Evolutionary conservation across 1,140 invertebrate genomes (phyloP), one percentile per base, ranked within the genome.

Genomic region (Tetraneura akinire): DNA sequence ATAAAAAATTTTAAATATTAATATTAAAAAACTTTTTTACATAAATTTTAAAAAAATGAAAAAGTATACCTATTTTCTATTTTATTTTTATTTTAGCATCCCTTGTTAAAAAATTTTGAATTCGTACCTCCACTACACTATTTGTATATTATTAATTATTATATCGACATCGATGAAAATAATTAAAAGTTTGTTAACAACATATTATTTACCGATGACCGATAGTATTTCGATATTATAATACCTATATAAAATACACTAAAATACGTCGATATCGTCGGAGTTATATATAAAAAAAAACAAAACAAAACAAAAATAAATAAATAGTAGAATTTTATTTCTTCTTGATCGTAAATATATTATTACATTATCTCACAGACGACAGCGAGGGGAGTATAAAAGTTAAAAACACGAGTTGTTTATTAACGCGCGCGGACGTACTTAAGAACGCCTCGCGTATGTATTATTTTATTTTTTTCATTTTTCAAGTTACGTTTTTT

Each of bases 401-500:
- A 78, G 74, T 78, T 55, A 78, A 78, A n/a, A 62, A 45, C 74
- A 62, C 55, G 62, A 78, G 74, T 78, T 78, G 74, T 78, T 78
- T 78, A 78, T 78, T 78, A 78, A 78, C 53, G 74, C 29, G 51
- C 42, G 62, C 47, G 51, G 45, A 78, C 45, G 51, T 60, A 78
- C 37, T 62, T 78, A 78, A 78, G 8, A 18, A 57, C n/a, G 51
- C 53, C 53, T 71, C 16, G 74, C 62, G 74, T 78, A 71, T 78
- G 53, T 78, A 62, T 76, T 76, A 45, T 51, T 29, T 76, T 76
- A 45, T 51, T 51, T 60, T 29, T 6, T 23, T 47, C 51, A 23
- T 32, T 78, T 78, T 78, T 78, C 45, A 60, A 21, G 45, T 13
- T 29, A 71, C 68, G 45, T 21, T 78, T 55, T 60, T 78, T 60